Conservation (phyloP, 2,797 vertebrate genomes). For the Sparidentex hasta region DNA sequence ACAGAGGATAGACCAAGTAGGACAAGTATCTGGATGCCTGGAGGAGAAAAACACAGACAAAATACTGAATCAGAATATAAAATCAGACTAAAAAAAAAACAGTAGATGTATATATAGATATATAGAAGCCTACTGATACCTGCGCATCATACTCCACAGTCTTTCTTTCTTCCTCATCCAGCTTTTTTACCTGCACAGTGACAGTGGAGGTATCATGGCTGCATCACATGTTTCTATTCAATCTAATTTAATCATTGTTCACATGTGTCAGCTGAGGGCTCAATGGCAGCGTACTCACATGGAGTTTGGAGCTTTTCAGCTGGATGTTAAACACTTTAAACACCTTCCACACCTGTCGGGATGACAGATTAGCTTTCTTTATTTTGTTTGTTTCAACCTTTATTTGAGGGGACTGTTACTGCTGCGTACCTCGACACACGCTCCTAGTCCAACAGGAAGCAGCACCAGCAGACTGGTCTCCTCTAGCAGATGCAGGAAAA, state of each 20-base stretch:
- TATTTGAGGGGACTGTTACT: background rate
- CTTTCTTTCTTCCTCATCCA: conserved; percentile 91
- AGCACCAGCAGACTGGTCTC: conserved; percentile 95
- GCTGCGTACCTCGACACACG: conserved; percentile 91
- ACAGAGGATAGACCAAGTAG: conserved; percentile 94
- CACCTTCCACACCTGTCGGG: conserved; percentile 93
- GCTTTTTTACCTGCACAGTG: conserved; percentile 85
- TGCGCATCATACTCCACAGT: conserved; percentile 93
- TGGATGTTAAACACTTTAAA: conserved; percentile 92
- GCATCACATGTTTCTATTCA: background rate
- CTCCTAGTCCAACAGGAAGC: conserved; percentile 92
- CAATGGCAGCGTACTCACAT: conserved; percentile 57
- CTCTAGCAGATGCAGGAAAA: conserved; percentile 95
- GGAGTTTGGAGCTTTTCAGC: conserved; percentile 76
- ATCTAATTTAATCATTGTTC: background rate
- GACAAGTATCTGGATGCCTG: conserved; percentile 96
- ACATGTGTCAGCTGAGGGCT: background rate
- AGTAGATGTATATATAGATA: background rate
- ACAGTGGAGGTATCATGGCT: background rate
- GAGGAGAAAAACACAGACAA: conserved; percentile 7
- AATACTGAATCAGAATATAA: background rate
- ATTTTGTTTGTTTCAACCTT: background rate
- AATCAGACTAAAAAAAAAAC: background rate
- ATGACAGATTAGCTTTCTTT: background rate
- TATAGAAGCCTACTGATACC: conserved; percentile 78